Evolutionary conservation across 2,888 invertebrate species (phyloP), one percentile per base, ranked within the genome.

Genomic region (Orthosia gracilis): DNA sequence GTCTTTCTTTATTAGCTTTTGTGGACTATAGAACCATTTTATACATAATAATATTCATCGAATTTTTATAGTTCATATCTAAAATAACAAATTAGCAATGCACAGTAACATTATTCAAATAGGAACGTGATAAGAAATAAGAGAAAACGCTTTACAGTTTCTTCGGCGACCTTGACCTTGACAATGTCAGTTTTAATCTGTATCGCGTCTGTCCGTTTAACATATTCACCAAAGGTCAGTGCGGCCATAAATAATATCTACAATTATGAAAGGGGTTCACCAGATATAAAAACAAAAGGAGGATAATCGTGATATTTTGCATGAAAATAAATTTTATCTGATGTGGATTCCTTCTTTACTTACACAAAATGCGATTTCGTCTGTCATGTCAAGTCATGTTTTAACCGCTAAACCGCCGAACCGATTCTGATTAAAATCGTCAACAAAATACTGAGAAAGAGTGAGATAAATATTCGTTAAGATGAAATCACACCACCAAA

Each of bases 111-210:
- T 45, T 61, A 70, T 49, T 70, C 5, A 66, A 59, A 69, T 57
- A 65, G 15, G 3, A 72, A 61, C 17, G 40, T 54, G 62, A 71
- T 74, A 50, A 68, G 65, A 69, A 71, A 72, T 77, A 69, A 77
- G 75, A 66, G 71, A 82, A 68, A 81, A 73, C 55, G 64, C 74
- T 69, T 52, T 77, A 76, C 67, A 64, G 68, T 45, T 84, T 82
- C 78, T 74, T 71, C 72, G 83, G 86, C 76, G 73, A 77, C 89
- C 87, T 90, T 89, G 86, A 86, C 89, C 89, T 89, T 90, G 86
- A 71, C 68, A 81, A 75, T 78, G 80, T 76, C 78, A 74, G 77
- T 70, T 80, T 85, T 87, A 81, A 89, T 89, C 85, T 87, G 80
- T 89, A 87, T 87, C 85, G 86, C 85, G 18, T 66, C 87, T 88